These are phyloP conservation scores for Teleogryllus occipitalis DNA, from an alignment of 1,140 invertebrate species.

Conservation along the genomic window DNA sequence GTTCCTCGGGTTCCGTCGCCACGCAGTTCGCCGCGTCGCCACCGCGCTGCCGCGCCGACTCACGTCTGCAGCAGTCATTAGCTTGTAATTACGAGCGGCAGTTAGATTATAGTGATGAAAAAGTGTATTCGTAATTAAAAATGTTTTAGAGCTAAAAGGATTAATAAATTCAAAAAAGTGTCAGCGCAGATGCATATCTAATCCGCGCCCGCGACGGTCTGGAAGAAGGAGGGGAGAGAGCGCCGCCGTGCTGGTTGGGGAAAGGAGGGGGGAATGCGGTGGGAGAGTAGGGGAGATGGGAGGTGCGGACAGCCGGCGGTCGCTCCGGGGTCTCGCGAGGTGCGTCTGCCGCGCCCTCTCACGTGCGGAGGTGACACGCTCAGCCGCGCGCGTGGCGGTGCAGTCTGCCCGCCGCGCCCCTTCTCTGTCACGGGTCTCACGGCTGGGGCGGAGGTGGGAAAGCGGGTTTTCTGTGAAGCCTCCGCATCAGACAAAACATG, in stretches of 20 bases:
- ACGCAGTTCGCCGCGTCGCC: too few relatives aligned
- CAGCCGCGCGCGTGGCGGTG: too few relatives aligned
- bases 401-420: too few relatives aligned
- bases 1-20: too few relatives aligned
- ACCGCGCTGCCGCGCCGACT: background rate
- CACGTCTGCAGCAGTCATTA: conserved; percentile 3
- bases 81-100: background rate
- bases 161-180: background rate
- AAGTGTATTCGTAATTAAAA: conserved; percentile 6
- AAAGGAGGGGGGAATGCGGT: background rate
- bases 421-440: too few relatives aligned
- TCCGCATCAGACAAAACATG: too few relatives aligned
- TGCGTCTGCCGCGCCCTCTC: background rate
- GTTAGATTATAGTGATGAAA: background rate
- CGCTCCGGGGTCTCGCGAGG: too few relatives aligned
- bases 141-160: background rate
- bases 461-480: too few relatives aligned
- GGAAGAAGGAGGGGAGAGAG: background rate
- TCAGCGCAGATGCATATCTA: background rate
- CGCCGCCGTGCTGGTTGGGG: too few relatives aligned
- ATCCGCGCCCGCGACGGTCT: background rate
- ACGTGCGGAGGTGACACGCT: too few relatives aligned
- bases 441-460: too few relatives aligned
- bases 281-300: background rate
- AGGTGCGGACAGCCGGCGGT: background rate